Evolutionary conservation across 2,888 invertebrate species (phyloP), one percentile per base, ranked within the genome.

Genomic region (Chloroclysta siterata): DNA sequence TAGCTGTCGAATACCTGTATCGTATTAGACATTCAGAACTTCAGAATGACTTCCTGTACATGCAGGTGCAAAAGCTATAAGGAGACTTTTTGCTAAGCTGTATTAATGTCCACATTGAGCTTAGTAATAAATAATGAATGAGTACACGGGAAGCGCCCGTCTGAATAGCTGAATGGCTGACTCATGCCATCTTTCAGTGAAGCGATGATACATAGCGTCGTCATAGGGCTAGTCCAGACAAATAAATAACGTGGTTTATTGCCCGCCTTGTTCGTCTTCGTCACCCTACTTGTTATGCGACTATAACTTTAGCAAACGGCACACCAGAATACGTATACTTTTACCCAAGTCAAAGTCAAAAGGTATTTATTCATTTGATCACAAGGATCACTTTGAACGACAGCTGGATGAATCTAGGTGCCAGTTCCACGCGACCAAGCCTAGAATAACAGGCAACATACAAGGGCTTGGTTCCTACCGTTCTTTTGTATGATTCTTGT

Each of bases 161-260:
- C 75, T 82, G 79, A 83, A 81, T 78, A 80, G 71, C 73, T 84
- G 79, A 44, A 44, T 44, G 44, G 44, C 73, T 85, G 82, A 89
- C 77, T 89, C 80, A 89, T 75, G 68, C 66, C 64, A 65, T 79
- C 77, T 82, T 89, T 85, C 85, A 76, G 83, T 87, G 89, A 85
- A 88, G 82, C 78, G 80, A 84, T 88, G 87, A 87, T 85, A 77
- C 85, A 83, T 74, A 64, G 68, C 69, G 71, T 76, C 73, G 77
- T 82, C 78, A 83, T 70, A 74, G 76, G 74, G 74, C 70, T 75
- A 76, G 74, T 70, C 68, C 66, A 71, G 72, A 72, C 68, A 69
- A 71, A 79, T 73, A 72, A 75, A 72, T 76, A 68, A 72, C 70
- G 63, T 64, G 62, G 51, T 72, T 74, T 74, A 76, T 72, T 72